Evolutionary conservation across 2,113 vertebrate genomes (phyloP).

Genomic region (Nymphicus hollandicus): DNA sequence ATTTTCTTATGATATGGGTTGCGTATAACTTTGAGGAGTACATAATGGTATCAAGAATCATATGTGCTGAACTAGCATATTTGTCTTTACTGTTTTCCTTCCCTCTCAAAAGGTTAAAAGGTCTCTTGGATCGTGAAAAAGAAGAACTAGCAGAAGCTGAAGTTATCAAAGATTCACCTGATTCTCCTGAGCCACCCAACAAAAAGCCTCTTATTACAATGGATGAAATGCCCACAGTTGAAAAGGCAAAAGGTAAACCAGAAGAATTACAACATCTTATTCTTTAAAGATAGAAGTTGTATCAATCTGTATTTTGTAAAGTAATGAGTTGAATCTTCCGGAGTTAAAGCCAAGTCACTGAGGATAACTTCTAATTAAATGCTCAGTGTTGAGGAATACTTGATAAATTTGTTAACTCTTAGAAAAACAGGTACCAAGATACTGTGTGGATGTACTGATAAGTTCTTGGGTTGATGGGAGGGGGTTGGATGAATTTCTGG

Average conservation of each 20-base stretch:
- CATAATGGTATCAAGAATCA: neutral
- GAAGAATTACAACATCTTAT: neutral
- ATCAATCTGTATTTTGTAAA: neutral
- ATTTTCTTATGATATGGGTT: rapidly evolving
- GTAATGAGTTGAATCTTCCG: neutral
- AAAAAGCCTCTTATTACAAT: slow-evolving; percentile 90
- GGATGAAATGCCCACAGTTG: slow-evolving; percentile 83
- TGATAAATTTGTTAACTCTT: neutral
- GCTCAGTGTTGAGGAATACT: neutral
- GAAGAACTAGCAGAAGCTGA: slow-evolving; percentile 88
- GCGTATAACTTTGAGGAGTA: neutral
- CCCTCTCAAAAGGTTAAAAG: slow-evolving; percentile 80
- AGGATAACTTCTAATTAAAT: neutral
- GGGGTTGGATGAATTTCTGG: neutral
- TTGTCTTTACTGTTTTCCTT: neutral
- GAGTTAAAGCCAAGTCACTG: neutral
- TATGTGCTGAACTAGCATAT: neutral
- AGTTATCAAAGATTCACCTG: slow-evolving; percentile 96
- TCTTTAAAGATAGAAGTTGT: neutral
- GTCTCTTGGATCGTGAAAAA: slow-evolving; percentile 86
- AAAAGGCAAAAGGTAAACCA: slow-evolving; percentile 90
- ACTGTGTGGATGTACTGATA: neutral
- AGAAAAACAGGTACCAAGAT: neutral
- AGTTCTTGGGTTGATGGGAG: neutral
- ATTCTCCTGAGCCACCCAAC: slow-evolving; percentile 95